A percentile compares a stretch with the other conserved stretches of the same genome.
phyloP scores from a whole-genome alignment of 2,797 vertebrate species.

The Myioborus melanocephalus region DNA sequence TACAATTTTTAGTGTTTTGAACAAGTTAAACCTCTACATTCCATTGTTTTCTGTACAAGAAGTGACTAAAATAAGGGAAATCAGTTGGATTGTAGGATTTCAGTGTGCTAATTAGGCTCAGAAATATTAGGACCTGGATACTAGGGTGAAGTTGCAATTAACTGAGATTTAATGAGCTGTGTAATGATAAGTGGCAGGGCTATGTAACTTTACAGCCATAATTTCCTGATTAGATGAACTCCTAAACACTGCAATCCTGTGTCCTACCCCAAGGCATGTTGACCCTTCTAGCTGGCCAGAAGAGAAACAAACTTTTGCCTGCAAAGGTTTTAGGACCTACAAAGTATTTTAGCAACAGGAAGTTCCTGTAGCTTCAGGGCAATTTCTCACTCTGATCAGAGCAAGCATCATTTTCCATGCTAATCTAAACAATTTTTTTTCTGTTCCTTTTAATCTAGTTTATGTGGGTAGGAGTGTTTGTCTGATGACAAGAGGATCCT shows the following conservation, averaged over 20 bases:
- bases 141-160: conserved; percentile 72
- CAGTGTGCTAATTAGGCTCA: conserved; percentile 36
- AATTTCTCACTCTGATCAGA: conserved; percentile 12
- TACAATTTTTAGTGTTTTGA: not conserved
- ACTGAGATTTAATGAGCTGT: conserved; percentile 77
- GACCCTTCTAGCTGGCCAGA: conserved; percentile 45
- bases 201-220: conserved; percentile 73
- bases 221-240: conserved; percentile 78
- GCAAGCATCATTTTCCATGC: not conserved
- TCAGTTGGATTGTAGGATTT: conserved; percentile 31
- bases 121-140: conserved; percentile 55
- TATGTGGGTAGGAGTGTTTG: not conserved
- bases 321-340: not conserved
- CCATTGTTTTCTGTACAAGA: not conserved
- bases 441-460: not conserved
- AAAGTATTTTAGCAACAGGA: not conserved
- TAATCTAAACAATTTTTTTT: conserved; percentile 28
- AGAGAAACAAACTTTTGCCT: not conserved
- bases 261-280: not conserved
- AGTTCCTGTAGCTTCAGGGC: conserved; percentile 8
- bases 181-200: conserved; percentile 75
- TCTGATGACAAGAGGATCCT: conserved; percentile 15
- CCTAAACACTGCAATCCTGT: conserved; percentile 30
- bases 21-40: not conserved
- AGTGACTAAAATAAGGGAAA: conserved; percentile 39